Base-by-base conservation (phyloP, 2,797 vertebrate genomes). In the Coluber constrictor region DNA sequence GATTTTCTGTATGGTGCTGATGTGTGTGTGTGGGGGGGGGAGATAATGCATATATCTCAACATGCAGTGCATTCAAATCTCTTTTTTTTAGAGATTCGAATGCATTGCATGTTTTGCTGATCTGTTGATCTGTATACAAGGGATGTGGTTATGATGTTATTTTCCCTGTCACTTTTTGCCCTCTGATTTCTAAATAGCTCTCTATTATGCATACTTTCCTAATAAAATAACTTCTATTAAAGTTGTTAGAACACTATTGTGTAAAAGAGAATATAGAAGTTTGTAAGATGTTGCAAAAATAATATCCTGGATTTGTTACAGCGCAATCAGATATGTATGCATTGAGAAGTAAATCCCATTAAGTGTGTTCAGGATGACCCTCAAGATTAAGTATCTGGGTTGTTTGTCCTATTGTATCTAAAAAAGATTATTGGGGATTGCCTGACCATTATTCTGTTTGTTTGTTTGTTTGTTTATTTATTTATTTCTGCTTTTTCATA, bases 41-140 rank as follows among this genome's bases (percentile, higher is more conserved):
- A 6, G 47, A 56, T 18, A 57, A 20, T 59, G 57, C 20, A 27
- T 25, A 61, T 27, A 61, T 27, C 27, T 23, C 25, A 3, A 60
- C 56, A 61, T 27, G 25, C 60, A 61, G 11, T 61, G 60, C 9
- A 61, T 61, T 61, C 60, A 61, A 11, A 61, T 61, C 25, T 61
- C 60, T 61, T 11, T 93, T 94, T 51, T 94, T 90, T 79, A 90
- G 83, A 90, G 94, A 55, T 92, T 92, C 95, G 94, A 37, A 74
- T 32, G 8, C 8, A 43, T 37, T 79, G 70, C n/a, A 79, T 37
- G 70, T 23, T 79, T 79, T 92, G 90, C 27, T 95, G 25, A 90
- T 63, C 95, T 74, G 93, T 16, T 60, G 63, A 9, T 87, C 89
- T 57, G 91, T 90, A 3, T 90, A 66, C 47, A 3, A 43, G 92